These are phyloP conservation scores for Rhizoglyphus robini DNA, from an alignment of 1,140 invertebrate species.

Conservation along the genomic window DNA sequence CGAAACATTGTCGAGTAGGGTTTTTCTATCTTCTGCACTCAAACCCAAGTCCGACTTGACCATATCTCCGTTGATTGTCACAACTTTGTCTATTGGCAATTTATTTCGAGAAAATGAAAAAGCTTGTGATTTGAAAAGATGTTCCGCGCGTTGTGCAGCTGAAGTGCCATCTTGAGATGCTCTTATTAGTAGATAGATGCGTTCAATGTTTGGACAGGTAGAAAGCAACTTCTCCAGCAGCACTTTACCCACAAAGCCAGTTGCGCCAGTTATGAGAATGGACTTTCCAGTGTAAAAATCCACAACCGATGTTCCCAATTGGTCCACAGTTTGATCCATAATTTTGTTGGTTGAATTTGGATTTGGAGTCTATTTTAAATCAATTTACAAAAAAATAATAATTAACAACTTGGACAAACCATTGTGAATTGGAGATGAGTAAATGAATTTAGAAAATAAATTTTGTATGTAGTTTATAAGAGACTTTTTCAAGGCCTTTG, in stretches of 20 bases:
- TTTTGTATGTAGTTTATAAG: no score
- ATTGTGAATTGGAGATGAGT: no score
- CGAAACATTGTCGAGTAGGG: conserved; percentile 56
- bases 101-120: neutral
- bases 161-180: conserved; percentile 29
- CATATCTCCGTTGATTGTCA: conserved; percentile 77
- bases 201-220: conserved; percentile 33
- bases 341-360: no score
- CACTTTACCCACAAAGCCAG: no score
- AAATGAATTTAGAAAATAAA: no score
- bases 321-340: no score
- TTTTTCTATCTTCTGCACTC: conserved; percentile 53
- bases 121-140: conserved; percentile 25
- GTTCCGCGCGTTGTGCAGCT: conserved; percentile 28
- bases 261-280: conserved; percentile 50
- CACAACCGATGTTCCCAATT: no score
- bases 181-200: conserved; percentile 36
- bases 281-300: conserved; percentile 49
- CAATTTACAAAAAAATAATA: no score
- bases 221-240: conserved; percentile 39
- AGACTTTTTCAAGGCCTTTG: no score
- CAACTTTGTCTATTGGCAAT: conserved; percentile 50
- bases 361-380: no score
- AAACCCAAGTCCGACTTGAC: conserved; percentile 74
- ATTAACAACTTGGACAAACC: no score